Conservation (phyloP, 2,113 vertebrate genomes). For the Leucopsar rothschildi region DNA sequence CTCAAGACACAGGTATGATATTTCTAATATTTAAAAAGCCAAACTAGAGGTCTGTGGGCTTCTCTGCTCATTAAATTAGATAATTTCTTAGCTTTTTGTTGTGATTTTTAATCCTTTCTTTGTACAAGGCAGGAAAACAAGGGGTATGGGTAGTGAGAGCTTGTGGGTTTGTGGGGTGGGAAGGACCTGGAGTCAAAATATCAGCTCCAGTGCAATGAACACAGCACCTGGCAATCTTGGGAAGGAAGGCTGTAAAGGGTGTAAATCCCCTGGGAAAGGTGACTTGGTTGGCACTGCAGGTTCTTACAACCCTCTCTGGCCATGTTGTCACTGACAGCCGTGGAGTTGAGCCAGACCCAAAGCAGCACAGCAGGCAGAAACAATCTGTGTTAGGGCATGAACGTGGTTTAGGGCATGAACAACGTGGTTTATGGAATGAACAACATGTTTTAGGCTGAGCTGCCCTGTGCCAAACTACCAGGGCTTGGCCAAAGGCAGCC, state of each 20-base stretch:
- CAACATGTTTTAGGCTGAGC: neutral
- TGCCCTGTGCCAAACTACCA: neutral
- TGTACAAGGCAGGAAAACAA: neutral
- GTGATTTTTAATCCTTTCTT: neutral
- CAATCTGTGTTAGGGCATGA: accelerated
- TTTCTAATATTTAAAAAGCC: neutral
- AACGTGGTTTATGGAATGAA: accelerated
- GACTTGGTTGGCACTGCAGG: neutral
- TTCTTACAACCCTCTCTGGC: neutral
- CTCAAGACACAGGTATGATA: accelerated
- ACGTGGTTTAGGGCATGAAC: neutral
- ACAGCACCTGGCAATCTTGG: neutral
- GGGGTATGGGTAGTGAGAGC: accelerated
- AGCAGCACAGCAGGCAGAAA: accelerated
- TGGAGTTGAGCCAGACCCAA: accelerated
- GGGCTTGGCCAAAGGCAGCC: neutral
- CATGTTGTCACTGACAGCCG: accelerated
- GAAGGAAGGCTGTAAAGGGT: neutral
- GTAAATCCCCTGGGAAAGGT: neutral
- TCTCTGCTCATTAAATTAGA: neutral
- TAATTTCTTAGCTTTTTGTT: neutral
- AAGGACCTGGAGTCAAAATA: neutral
- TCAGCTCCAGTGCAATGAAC: accelerated
- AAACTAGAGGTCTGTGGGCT: neutral
- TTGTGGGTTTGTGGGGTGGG: neutral